Evolutionary conservation across 2,797 vertebrate species (phyloP), one percentile per base, ranked within the genome.

Genomic region (Karalla daura): DNA sequence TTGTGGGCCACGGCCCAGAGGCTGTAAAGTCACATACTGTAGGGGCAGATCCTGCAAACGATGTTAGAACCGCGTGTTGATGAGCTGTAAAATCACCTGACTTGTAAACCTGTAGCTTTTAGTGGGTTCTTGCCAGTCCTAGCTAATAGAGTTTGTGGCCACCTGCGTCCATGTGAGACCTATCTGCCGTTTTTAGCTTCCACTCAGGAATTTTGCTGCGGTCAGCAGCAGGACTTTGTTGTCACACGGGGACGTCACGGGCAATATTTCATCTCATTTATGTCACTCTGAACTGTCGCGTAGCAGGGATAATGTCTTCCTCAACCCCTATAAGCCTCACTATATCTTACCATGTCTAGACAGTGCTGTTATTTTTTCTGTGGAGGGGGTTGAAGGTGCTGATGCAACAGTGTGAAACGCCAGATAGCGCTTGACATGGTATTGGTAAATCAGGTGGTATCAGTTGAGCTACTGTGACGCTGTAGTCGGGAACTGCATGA

Each of bases 161-260:
- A 39, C 21, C 60, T 40, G 61, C 70, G 30, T 64, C 33, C 21
- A 46, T 43, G 20, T 40, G 43, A 63, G 55, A 53, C 46, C 62
- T 40, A 41, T 23, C 40, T 59, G 44, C 67, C 70, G 41, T 80
- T 76, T 77, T 27, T 74, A 81, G 49, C 47, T 39, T 78, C 37
- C 56, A 53, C 17, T 50, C 53, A 40, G 70, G 79, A 84, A 79
- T 85, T 50, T 78, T 50, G 65, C 76, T 58, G 54, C 49, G 30
- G 75, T 88, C 74, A 84, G 83, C 78, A 78, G 63, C 55, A 50
- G 61, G 62, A 43, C 64, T 74, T 70, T 59, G 41, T 78, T 80
- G 80, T 67, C 45, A 56, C 69, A 49, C 27, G 4, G n/a, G 33
- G 58, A 66, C 40, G 21, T 59, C 18, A 20, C 11, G 51, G 41